These are phyloP conservation scores for Corythoichthys haematopterus DNA, from an alignment of 2,113 vertebrate species.

Conservation along the genomic window DNA sequence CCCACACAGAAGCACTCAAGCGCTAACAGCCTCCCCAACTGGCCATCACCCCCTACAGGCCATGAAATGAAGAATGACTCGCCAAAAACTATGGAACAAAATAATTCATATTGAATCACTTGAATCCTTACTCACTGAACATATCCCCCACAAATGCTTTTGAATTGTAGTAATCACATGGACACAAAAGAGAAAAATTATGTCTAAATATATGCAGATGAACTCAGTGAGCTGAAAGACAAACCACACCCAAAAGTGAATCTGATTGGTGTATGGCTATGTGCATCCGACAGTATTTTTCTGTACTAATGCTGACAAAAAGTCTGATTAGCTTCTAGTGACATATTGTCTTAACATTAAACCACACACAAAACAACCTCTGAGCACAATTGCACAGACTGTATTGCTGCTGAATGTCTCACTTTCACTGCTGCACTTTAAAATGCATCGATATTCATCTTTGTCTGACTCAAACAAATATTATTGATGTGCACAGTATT, in stretches of 20 bases:
- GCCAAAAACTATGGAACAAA: slow-evolving; percentile 26
- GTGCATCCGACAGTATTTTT: slow-evolving; percentile 37
- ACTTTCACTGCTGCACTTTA: slow-evolving; percentile 54
- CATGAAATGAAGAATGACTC: slow-evolving; percentile 30
- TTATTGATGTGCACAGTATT: slow-evolving; percentile 52
- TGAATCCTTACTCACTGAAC: slow-evolving; percentile 7
- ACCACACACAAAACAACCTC: slow-evolving; percentile 10
- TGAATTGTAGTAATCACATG: neutral
- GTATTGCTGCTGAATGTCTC: slow-evolving; percentile 47
- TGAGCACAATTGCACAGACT: slow-evolving; percentile 23
- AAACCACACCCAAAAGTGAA: slow-evolving; percentile 29
- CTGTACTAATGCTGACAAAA: slow-evolving; percentile 54
- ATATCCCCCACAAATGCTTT: neutral
- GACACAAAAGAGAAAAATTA: neutral
- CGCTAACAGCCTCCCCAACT: slow-evolving; percentile 39
- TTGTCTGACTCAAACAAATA: slow-evolving; percentile 50
- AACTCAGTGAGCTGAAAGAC: slow-evolving; percentile 24
- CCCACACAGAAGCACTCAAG: slow-evolving; percentile 43
- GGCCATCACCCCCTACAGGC: slow-evolving; percentile 12
- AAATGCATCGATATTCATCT: slow-evolving; percentile 47
- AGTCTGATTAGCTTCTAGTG: slow-evolving; percentile 67
- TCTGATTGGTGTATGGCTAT: slow-evolving; percentile 20
- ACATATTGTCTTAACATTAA: slow-evolving; percentile 55
- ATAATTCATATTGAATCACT: slow-evolving; percentile 5
- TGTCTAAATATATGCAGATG: slow-evolving; percentile 3